Evolutionary conservation across 2,888 invertebrate species (phyloP).

Genomic region (Plebejus anna): DNA sequence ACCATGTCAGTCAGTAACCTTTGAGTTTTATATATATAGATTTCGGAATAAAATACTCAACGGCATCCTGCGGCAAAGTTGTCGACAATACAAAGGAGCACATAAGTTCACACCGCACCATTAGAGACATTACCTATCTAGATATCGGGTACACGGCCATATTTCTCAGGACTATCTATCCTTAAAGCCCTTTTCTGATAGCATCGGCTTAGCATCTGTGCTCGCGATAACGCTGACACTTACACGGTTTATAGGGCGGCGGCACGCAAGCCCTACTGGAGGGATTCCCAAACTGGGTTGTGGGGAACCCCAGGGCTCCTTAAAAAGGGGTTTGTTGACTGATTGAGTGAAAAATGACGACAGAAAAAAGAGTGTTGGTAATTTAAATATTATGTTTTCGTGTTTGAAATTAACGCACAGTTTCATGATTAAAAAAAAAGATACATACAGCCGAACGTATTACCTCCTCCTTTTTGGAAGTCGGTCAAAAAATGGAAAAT

Average conservation of each 20-base stretch:
- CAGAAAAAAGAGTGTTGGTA: too few relatives aligned
- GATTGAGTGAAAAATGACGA: not conserved
- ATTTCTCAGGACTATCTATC: constrained; percentile 39
- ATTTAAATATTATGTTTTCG: too few relatives aligned
- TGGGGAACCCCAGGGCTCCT: not conserved
- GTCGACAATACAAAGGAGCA: not conserved
- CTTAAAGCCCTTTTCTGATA: constrained; percentile 39
- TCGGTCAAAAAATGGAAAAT: too few relatives aligned
- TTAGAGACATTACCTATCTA: constrained; percentile 18
- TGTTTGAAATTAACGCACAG: too few relatives aligned
- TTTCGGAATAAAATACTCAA: too few relatives aligned
- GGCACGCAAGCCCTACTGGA: constrained; percentile 37
- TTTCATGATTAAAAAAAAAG: too few relatives aligned
- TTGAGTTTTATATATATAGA: too few relatives aligned
- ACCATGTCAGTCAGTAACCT: too few relatives aligned
- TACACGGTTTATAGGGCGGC: constrained; percentile 42
- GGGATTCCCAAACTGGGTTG: not conserved
- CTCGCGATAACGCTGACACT: constrained; percentile 39
- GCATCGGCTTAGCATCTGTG: constrained; percentile 40
- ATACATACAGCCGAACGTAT: too few relatives aligned
- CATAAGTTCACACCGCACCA: constrained; percentile 17
- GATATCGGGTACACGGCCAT: constrained; percentile 33
- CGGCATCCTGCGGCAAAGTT: not conserved
- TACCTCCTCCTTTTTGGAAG: too few relatives aligned
- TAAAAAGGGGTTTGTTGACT: not conserved